These are phyloP conservation scores for Paradoxurus hermaphroditus DNA, from an alignment of 2,113 vertebrate genomes.

Conservation along the genomic window DNA sequence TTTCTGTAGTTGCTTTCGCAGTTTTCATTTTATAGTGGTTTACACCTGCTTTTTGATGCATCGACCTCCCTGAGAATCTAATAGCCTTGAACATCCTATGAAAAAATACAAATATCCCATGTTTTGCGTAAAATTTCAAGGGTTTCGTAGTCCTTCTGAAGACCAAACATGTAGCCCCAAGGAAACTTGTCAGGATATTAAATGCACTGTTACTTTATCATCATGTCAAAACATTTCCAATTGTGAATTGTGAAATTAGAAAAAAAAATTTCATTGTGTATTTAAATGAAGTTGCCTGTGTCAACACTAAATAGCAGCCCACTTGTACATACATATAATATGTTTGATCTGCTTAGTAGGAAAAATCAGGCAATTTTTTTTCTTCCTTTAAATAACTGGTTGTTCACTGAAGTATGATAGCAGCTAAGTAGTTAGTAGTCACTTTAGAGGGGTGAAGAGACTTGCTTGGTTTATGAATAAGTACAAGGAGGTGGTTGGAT, in stretches of 20 bases:
- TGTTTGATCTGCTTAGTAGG: background rate
- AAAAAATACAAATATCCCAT: background rate
- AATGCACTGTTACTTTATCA: background rate
- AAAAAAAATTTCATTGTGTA: background rate
- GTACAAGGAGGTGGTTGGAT: background rate
- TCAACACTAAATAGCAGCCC: background rate
- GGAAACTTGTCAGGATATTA: background rate
- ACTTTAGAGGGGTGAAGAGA: background rate
- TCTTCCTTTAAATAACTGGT: background rate
- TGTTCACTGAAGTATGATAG: slow-evolving; percentile 16
- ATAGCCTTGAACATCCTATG: background rate
- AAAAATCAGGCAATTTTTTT: background rate
- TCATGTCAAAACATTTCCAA: background rate
- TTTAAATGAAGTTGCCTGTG: slow-evolving; percentile 1
- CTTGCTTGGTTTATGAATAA: background rate
- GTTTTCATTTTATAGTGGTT: background rate
- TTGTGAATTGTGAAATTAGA: slow-evolving; percentile 8
- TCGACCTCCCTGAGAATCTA: background rate
- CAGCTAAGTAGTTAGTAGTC: background rate
- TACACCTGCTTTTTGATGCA: background rate
- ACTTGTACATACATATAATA: background rate
- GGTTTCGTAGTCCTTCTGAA: background rate
- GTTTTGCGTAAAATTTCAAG: background rate
- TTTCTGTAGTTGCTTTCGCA: background rate
- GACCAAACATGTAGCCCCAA: background rate